phyloP scores from a whole-genome alignment of 2,797 vertebrate species.

The Pantherophis alleghaniensis region DNA sequence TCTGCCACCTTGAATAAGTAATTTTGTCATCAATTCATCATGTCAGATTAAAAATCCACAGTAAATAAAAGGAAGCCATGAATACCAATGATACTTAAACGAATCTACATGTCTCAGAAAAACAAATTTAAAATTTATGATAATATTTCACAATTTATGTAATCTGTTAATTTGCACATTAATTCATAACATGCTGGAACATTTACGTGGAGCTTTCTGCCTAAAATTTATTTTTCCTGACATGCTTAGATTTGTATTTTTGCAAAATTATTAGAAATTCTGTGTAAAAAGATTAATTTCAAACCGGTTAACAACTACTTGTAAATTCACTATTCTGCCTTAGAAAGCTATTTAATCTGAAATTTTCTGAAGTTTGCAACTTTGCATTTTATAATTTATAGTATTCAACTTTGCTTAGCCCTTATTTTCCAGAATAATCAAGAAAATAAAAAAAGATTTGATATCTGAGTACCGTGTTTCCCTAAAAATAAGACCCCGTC shows the following conservation, averaged over 20 bases:
- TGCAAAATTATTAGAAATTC: background rate
- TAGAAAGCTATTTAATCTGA: slow-evolving; percentile 21
- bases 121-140: background rate
- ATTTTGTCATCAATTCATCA: background rate
- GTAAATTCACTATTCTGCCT: background rate
- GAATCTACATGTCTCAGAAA: background rate
- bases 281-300: background rate
- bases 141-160: background rate
- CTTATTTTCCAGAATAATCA: background rate
- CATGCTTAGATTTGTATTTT: background rate
- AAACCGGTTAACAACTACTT: background rate
- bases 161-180: background rate
- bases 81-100: background rate
- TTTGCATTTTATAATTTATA: background rate
- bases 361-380: slow-evolving; percentile 9
- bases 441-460: background rate
- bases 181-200: background rate
- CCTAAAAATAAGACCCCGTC: no score
- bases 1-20: background rate
- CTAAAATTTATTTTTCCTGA: background rate
- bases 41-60: background rate
- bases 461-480: no score
- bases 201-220: background rate
- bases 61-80: background rate
- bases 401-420: background rate